Evolutionary conservation across 2,888 invertebrate species (phyloP).

Genomic region (Synanthedon formicaeformis): DNA sequence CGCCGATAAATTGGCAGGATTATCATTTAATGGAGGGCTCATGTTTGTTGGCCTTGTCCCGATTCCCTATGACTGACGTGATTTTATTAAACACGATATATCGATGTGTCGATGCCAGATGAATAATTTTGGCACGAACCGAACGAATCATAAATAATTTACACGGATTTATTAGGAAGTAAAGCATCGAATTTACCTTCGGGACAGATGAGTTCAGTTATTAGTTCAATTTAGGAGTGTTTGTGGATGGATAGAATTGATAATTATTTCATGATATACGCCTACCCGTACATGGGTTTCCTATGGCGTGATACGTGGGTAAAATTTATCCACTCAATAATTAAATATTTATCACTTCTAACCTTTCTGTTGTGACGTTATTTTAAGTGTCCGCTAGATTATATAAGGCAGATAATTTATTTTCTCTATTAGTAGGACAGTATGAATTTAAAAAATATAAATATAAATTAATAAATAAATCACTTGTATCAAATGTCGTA

Average conservation of each 20-base stretch:
- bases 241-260: slow-evolving; percentile 38
- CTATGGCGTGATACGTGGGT: slow-evolving; percentile 40
- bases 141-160: slow-evolving; percentile 39
- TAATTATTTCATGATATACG: slow-evolving; percentile 25
- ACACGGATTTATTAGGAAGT: slow-evolving; percentile 43
- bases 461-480: too few relatives aligned
- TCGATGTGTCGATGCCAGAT: slow-evolving; percentile 31
- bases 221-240: slow-evolving; percentile 41
- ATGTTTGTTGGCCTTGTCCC: slow-evolving; percentile 63
- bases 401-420: too few relatives aligned
- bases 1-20: slow-evolving; percentile 67
- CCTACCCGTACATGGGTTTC: slow-evolving; percentile 28
- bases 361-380: not conserved
- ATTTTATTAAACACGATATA: slow-evolving; percentile 62
- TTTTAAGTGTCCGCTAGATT: not conserved
- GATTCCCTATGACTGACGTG: slow-evolving; percentile 64
- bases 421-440: too few relatives aligned
- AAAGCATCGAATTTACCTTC: slow-evolving; percentile 44
- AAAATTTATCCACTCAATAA: slow-evolving; percentile 34
- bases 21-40: slow-evolving; percentile 71
- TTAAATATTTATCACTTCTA: slow-evolving; percentile 28
- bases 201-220: slow-evolving; percentile 40
- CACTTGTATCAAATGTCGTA: too few relatives aligned
- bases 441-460: too few relatives aligned
- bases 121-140: slow-evolving; percentile 35